These are phyloP conservation scores for Euura saliciscinereae DNA, from an alignment of 1,140 invertebrate species.

Conservation along the genomic window DNA sequence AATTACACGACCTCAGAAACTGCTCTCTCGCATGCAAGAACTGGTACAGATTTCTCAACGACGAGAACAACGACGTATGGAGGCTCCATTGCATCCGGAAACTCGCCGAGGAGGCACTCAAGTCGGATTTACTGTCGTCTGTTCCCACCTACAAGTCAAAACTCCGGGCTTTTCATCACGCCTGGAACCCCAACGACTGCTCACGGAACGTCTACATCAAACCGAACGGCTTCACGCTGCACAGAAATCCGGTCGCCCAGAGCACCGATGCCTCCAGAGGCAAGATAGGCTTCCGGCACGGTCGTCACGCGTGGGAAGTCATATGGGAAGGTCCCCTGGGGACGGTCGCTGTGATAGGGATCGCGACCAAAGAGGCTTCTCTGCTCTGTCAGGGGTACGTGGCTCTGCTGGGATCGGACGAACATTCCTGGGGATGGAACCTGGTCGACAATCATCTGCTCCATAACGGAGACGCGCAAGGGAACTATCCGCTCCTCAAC, in stretches of 20 bases:
- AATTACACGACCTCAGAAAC: constrained; percentile 82
- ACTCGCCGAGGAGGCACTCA: constrained; percentile 88
- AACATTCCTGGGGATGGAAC: constrained; percentile 99
- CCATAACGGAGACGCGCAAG: constrained; percentile 95
- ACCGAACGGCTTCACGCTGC: constrained; percentile 95
- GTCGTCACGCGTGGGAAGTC: constrained; percentile 97
- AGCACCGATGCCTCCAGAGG: constrained; percentile 96
- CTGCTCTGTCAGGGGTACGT: constrained; percentile 94
- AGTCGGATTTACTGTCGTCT: constrained; percentile 89
- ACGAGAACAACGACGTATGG: constrained; percentile 97
- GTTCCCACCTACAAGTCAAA: constrained; percentile 93
- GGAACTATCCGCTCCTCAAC: constrained; percentile 93
- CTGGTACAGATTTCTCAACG: constrained; percentile 89
- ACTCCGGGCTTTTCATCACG: constrained; percentile 91
- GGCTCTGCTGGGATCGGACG: constrained; percentile 91
- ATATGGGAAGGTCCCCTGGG: constrained; percentile 98
- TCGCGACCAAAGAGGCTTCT: constrained; percentile 93
- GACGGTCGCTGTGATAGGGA: constrained; percentile 93
- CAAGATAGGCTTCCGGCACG: constrained; percentile 92
- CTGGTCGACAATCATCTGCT: constrained; percentile 96
- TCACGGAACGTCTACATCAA: constrained; percentile 97
- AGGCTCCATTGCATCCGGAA: constrained; percentile 86
- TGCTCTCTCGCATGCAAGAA: constrained; percentile 93
- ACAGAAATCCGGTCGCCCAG: constrained; percentile 97
- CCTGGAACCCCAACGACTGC: constrained; percentile 97